Conservation (phyloP, 2,888 invertebrate species). For the Lomographa bimaculata region DNA sequence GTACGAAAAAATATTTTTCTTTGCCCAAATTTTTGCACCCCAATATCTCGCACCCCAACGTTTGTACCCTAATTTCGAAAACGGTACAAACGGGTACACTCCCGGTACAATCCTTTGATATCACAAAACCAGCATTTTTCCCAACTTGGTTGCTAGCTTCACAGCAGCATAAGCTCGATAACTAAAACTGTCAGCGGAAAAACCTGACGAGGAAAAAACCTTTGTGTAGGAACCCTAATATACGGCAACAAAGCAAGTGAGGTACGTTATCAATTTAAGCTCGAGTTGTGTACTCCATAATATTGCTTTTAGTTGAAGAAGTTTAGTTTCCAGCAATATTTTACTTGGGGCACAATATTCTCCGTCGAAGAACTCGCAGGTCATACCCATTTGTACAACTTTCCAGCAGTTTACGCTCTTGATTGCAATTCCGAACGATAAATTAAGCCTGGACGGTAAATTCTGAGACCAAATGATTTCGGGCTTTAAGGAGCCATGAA, state of each 20-base stretch:
- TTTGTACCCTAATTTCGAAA: too few relatives aligned
- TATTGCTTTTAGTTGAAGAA: constrained; percentile 18
- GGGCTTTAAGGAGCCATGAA: constrained; percentile 16
- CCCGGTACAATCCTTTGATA: too few relatives aligned
- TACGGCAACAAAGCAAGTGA: constrained; percentile 18
- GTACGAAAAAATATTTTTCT: too few relatives aligned
- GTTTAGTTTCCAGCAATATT: constrained; percentile 19
- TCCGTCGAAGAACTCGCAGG: constrained; percentile 15
- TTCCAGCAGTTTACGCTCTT: constrained; percentile 9
- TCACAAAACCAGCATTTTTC: too few relatives aligned
- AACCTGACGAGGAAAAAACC: constrained; percentile 1
- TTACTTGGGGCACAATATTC: constrained; percentile 13
- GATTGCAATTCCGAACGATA: constrained; percentile 23
- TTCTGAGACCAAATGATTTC: constrained; percentile 14
- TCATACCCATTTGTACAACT: constrained; percentile 22
- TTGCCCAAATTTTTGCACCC: too few relatives aligned
- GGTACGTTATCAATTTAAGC: constrained; percentile 24
- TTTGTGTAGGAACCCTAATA: constrained; percentile 17
- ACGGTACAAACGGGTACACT: too few relatives aligned
- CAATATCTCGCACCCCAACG: too few relatives aligned
- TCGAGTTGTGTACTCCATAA: constrained; percentile 9
- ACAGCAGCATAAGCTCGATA: too few relatives aligned
- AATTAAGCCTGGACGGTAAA: constrained; percentile 21
- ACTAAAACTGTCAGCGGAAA: constrained; percentile 4
- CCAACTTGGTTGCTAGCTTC: too few relatives aligned